Evolutionary conservation across 2,113 vertebrate genomes (phyloP), one percentile per base, ranked within the genome.

Genomic region (Stegastes partitus): DNA sequence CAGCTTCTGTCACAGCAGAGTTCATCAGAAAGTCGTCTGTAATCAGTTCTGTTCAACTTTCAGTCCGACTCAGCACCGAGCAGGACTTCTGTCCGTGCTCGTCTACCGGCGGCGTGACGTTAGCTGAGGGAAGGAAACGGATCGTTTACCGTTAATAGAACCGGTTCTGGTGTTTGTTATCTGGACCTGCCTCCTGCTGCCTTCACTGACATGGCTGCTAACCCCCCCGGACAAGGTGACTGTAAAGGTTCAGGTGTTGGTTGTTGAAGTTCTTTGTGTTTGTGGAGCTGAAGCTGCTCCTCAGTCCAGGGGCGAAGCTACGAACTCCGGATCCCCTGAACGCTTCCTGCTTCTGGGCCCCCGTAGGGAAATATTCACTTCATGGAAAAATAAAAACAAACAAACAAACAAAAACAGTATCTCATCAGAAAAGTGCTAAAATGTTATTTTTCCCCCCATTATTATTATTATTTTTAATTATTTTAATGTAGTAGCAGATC

Each of bases 121-220:
- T 68, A 37, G 56, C 56, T 19, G 10, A 14, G 12, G 14, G 75
- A 67, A 59, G 34, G 15, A 79, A 70, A 72, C 72, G 16, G 28
- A 55, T 58, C 22, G 25, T 19, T 22, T 5, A 34, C 5, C 50
- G 21, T 28, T 42, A 26, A 39, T 23, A 62, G 0, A 28, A 22
- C 5, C 18, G 0, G 42, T 3, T 39, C 12, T 18, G 11, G 64
- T 1, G 6, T 26, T 53, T 39, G 2, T 37, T 21, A 8, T 15
- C 22, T 49, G 9, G 11, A 18, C 5, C 28, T 19, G 2, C 19
- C 6, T 39, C 22, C 54, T 45, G 7, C 49, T 68, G 4, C 7
- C 19, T 63, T 23, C 42, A 6, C 22, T 10, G 68, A 76, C 79
- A 98, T 97, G 96, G 89, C 96, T 93, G 89, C 95, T 93, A 91